Percentiles rank a stretch among this genome's conserved stretches.
phyloP scores from a whole-genome alignment of 2,797 vertebrate species.

The Acrossocheilus fasciatus region DNA sequence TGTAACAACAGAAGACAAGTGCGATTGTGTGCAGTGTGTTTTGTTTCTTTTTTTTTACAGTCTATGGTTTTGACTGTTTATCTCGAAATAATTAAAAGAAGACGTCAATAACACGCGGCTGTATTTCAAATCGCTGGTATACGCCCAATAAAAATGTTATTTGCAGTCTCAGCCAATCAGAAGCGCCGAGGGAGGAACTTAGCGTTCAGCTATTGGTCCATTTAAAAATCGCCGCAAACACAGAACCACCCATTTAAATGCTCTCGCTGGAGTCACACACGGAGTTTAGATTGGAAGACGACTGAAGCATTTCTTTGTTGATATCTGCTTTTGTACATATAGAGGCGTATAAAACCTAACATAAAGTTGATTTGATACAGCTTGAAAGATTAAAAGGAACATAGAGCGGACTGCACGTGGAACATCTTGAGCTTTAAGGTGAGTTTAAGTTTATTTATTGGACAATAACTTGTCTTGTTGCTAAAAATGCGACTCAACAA shows the following conservation, averaged over 20 bases:
- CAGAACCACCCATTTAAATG: constrained; percentile 75
- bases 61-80: neutral
- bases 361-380: neutral
- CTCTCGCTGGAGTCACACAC: constrained; percentile 8
- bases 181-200: neutral
- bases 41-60: neutral
- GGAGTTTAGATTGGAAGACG: neutral
- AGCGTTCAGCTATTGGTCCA: constrained; percentile 70
- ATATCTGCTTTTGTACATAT: neutral
- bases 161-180: constrained; percentile 69
- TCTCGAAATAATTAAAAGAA: neutral
- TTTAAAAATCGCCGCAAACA: constrained; percentile 73
- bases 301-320: neutral
- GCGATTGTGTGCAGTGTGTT: neutral
- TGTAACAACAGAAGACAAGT: neutral
- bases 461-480: neutral
- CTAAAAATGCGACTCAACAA: neutral
- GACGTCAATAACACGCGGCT: neutral
- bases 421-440: neutral
- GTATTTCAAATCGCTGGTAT: constrained; percentile 64
- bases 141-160: constrained; percentile 47
- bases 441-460: constrained; percentile 11
- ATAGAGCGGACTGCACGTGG: neutral
- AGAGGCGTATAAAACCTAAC: neutral
- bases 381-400: neutral